Base-by-base conservation (phyloP, 1,140 invertebrate species). In the Euglossa dilemma region DNA sequence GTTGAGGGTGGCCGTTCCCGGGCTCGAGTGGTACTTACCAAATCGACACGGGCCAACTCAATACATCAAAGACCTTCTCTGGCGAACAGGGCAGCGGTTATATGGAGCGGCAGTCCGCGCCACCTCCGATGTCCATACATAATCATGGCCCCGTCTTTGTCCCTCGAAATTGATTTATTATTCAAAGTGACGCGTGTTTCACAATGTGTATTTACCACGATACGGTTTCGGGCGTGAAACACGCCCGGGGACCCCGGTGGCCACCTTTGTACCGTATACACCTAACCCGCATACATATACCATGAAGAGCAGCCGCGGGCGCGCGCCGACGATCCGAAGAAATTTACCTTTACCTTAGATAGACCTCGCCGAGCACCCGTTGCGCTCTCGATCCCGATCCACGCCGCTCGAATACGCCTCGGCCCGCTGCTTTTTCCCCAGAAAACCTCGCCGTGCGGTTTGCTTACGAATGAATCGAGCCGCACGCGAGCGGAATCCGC, bases 151-250 rank as follows among this genome's bases (percentile, higher is more conserved):
- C 64, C 88, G 92, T 93, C 93, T 94, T 93, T 94, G 93, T 93
- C 90, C 90, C 91, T 91, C 92, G 92, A 94, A 94, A 94, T 94
- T 94, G 93, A 94, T 94, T 94, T 94, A 94, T 94, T 94, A 94
- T 94, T 94, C 93, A 94, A 94, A 94, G 92, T 91, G 92, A 93
- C 92, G 93, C 93, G 92, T 94, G 93, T 94, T 94, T 93, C 91
- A 93, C 93, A 94, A 94, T 94, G 92, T 94, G 93, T 94, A 94
- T 94, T 93, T 94, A 93, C 93, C 92, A 93, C 85, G 84, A 84
- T 89, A 89, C 88, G 85, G 88, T 89, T 89, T 89, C 87, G 87
- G 84, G 87, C 78, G 85, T 84, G 87, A 81, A 88, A 87, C 87
- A 88, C 86, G 79, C 72, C 76, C 52, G 56, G 78, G 61, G 25